Evolutionary conservation across 2,888 invertebrate species (phyloP).

Genomic region (Idaea straminata): DNA sequence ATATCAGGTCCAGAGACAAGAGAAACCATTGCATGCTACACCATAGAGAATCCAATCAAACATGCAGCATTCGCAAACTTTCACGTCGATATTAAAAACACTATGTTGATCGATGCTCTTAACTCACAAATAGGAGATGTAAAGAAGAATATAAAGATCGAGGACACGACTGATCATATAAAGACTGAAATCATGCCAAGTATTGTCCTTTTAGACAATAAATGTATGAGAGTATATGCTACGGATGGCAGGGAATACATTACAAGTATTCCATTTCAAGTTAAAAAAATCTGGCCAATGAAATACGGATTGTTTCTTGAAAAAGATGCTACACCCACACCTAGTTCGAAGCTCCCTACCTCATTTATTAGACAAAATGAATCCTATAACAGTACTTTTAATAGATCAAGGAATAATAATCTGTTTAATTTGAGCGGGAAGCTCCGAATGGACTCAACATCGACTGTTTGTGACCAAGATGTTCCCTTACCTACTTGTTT

Average conservation of each 20-base stretch:
- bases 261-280: constrained; percentile 88
- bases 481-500: constrained; percentile 88
- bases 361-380: constrained; percentile 66
- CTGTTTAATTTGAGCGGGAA: constrained; percentile 65
- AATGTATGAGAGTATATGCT: constrained; percentile 88
- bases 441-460: constrained; percentile 58
- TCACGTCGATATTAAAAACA: constrained; percentile 73
- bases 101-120: constrained; percentile 75
- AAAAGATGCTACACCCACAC: constrained; percentile 76
- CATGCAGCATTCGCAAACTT: constrained; percentile 88
- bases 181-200: constrained; percentile 81
- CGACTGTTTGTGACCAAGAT: constrained; percentile 60
- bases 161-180: constrained; percentile 73
- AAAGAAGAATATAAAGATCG: constrained; percentile 72
- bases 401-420: constrained; percentile 48
- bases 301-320: constrained; percentile 93
- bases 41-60: constrained; percentile 89
- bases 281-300: constrained; percentile 90
- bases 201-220: constrained; percentile 87
- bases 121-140: constrained; percentile 73
- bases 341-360: constrained; percentile 52
- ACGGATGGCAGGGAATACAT: constrained; percentile 91
- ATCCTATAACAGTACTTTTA: constrained; percentile 60
- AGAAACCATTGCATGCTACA: constrained; percentile 85
- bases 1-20: constrained; percentile 73